phyloP scores from a whole-genome alignment of 2,113 vertebrate species.

The Cavia porcellus region DNA sequence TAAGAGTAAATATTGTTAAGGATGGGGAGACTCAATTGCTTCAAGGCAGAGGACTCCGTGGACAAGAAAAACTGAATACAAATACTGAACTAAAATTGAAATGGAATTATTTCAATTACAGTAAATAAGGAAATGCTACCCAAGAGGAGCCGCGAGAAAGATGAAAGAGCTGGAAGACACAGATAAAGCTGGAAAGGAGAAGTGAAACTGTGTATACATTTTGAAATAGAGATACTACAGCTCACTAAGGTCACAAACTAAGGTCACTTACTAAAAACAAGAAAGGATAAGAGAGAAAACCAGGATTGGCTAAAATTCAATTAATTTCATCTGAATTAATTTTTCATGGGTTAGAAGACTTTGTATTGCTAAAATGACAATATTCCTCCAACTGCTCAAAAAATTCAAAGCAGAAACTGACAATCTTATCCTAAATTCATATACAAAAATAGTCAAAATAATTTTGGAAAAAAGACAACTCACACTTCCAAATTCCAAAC shows the following conservation, averaged over 20 bases:
- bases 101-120: background rate
- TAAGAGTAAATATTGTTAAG: background rate
- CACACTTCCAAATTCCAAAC: background rate
- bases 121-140: background rate
- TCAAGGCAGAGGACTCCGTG: background rate
- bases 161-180: background rate
- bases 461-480: background rate
- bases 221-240: background rate
- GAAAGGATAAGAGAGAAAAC: background rate
- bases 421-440: conserved; percentile 29
- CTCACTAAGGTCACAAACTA: background rate
- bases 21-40: background rate
- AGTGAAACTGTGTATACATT: background rate
- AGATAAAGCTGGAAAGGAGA: background rate
- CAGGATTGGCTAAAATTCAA: background rate
- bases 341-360: background rate
- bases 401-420: conserved; percentile 30
- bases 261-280: conserved; percentile 26
- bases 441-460: conserved; percentile 10
- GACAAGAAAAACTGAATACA: background rate
- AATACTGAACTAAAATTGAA: conserved; percentile 12
- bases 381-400: background rate
- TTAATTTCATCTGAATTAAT: background rate
- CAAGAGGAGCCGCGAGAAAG: background rate
- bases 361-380: background rate